Percentiles rank a stretch among this genome's conserved stretches.
Evolutionary conservation across 1,140 invertebrate species (phyloP).

Genomic region (Drosophila ercepeae): DNA sequence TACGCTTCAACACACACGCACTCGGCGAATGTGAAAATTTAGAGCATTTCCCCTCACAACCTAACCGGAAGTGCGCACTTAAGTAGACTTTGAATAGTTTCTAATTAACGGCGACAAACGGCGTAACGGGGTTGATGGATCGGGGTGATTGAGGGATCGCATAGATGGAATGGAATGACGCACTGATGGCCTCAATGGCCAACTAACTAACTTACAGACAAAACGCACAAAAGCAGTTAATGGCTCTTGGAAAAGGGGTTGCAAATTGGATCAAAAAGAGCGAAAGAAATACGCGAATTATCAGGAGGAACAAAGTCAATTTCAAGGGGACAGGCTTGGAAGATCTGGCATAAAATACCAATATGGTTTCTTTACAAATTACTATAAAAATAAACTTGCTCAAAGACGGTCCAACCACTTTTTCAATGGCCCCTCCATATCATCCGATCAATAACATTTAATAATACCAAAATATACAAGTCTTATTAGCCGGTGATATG

Average conservation of each 20-base stretch:
- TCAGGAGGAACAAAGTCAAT: not conserved
- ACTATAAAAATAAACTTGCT: too few species aligned
- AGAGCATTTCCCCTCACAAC: slow-evolving; percentile 31
- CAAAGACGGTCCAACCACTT: slow-evolving; percentile 1
- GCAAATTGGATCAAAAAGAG: not conserved
- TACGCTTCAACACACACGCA: slow-evolving; percentile 71
- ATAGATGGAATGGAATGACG: slow-evolving; percentile 8
- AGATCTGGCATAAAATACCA: not conserved
- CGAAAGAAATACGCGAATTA: slow-evolving; percentile 1
- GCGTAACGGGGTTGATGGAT: slow-evolving; percentile 67
- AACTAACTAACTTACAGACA: slow-evolving; percentile 33
- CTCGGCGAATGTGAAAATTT: slow-evolving; percentile 14
- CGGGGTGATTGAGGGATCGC: slow-evolving; percentile 19
- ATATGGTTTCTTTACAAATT: not conserved
- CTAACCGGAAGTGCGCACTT: slow-evolving; percentile 73
- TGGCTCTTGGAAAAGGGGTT: slow-evolving; percentile 26
- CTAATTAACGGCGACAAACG: slow-evolving; percentile 75
- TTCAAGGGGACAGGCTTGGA: not conserved
- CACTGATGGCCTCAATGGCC: slow-evolving; percentile 16
- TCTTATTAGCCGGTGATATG: slow-evolving; percentile 40
- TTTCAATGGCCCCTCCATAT: slow-evolving; percentile 3
- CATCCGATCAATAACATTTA: slow-evolving; percentile 45
- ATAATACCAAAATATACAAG: slow-evolving; percentile 49
- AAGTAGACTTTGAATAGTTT: slow-evolving; percentile 81
- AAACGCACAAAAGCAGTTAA: slow-evolving; percentile 38